phyloP scores from a whole-genome alignment of 53 echinoderm and acorn worm species.

The Crossaster papposus region DNA sequence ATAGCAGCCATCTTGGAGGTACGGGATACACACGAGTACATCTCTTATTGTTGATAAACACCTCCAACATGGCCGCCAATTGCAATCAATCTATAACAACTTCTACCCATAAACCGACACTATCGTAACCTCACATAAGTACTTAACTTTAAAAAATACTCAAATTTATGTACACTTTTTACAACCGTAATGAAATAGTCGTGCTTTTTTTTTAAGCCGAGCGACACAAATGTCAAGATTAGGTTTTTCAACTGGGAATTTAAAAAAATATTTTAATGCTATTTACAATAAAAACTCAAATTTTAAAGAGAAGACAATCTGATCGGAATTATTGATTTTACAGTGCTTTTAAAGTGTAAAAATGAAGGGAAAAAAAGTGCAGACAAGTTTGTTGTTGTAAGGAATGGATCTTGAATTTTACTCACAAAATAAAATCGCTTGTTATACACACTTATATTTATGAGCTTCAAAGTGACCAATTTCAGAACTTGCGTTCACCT shows the following conservation, averaged over 20 bases:
- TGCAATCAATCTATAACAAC: neutral
- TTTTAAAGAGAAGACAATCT: conserved; percentile 26
- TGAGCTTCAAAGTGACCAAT: no score
- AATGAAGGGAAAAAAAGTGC: neutral
- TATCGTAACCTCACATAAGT: conserved; percentile 21
- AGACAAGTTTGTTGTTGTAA: neutral
- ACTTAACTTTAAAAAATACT: conserved; percentile 38
- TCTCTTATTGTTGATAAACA: no score
- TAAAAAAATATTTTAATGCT: conserved; percentile 52
- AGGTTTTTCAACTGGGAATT: neutral
- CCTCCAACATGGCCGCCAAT: no score
- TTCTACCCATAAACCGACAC: neutral
- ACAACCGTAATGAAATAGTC: conserved; percentile 35
- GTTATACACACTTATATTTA: no score
- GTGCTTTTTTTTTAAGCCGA: conserved; percentile 2
- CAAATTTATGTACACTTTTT: conserved; percentile 40
- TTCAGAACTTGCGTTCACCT: no score
- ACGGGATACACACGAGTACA: no score
- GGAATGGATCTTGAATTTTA: neutral
- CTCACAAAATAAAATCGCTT: no score
- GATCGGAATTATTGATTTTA: neutral
- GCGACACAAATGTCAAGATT: neutral
- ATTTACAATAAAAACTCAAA: conserved; percentile 55
- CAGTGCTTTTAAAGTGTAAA: neutral
- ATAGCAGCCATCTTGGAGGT: no score